Conservation (phyloP, 2,888 invertebrate genomes). For the Mesorhabditis spiculigera region DNA sequence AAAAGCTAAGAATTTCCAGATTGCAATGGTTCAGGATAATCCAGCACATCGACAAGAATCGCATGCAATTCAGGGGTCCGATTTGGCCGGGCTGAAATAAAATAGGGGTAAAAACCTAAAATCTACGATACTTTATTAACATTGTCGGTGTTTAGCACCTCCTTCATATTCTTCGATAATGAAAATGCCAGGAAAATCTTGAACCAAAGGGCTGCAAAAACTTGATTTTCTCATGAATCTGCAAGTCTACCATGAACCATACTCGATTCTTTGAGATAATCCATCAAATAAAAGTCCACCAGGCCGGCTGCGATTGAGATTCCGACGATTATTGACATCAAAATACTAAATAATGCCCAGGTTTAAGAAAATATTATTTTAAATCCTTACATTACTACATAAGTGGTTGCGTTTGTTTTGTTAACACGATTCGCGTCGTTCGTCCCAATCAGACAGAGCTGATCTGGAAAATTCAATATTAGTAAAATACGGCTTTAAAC, state of each 20-base stretch:
- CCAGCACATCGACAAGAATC: neutral
- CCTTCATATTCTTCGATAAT: neutral
- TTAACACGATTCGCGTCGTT: neutral
- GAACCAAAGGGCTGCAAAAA: neutral
- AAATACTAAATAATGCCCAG: neutral
- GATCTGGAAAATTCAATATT: neutral
- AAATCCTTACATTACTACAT: no score
- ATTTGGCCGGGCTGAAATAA: neutral
- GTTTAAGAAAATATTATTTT: no score
- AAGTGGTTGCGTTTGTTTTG: neutral
- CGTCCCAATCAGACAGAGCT: neutral
- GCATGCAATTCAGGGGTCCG: constrained; percentile 1
- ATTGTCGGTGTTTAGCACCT: neutral
- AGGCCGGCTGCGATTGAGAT: neutral
- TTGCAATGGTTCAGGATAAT: neutral
- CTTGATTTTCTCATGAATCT: no score
- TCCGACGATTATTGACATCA: neutral
- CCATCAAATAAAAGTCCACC: neutral
- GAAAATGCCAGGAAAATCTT: neutral
- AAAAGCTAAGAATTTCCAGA: no score
- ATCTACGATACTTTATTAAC: neutral
- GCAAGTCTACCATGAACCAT: no score
- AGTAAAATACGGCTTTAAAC: no score
- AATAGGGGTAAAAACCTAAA: no score
- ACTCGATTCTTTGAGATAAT: neutral